phyloP scores from a whole-genome alignment of 2,888 invertebrate genomes.

The Hydropsyche betteni region DNA sequence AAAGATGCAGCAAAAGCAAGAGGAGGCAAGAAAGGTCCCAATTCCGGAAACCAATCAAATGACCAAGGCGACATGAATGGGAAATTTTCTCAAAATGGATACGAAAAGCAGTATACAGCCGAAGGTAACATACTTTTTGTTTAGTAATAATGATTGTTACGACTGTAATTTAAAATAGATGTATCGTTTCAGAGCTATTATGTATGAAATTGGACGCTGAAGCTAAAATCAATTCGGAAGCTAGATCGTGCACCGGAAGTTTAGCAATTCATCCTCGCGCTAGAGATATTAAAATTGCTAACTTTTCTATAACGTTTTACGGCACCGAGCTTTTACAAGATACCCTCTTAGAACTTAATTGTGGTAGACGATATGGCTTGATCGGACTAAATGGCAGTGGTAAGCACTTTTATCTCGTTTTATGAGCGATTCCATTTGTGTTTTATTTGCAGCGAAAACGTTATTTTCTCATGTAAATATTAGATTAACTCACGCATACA shows the following conservation, averaged over 20 bases:
- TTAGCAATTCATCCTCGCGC: constrained; percentile 95
- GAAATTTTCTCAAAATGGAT: constrained; percentile 52
- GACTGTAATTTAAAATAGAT: background rate
- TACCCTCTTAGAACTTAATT: constrained; percentile 95
- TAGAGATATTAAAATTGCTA: constrained; percentile 95
- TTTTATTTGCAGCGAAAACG: too few relatives aligned
- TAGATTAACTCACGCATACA: too few relatives aligned
- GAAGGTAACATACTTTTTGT: constrained; percentile 67
- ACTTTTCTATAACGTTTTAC: constrained; percentile 97
- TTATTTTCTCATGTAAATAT: too few relatives aligned
- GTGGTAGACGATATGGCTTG: constrained; percentile 95
- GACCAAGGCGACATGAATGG: constrained; percentile 60
- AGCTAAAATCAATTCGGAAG: constrained; percentile 92
- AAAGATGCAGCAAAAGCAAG: constrained; percentile 90
- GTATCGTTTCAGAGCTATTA: constrained; percentile 73
- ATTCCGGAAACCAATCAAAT: constrained; percentile 54
- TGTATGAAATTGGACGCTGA: constrained; percentile 89
- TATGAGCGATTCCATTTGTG: too few relatives aligned
- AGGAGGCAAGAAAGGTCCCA: constrained; percentile 64
- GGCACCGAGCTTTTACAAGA: constrained; percentile 96
- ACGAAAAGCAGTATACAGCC: constrained; percentile 71
- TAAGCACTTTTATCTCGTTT: constrained; percentile 56
- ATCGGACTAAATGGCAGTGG: constrained; percentile 98
- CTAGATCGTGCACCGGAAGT: constrained; percentile 93
- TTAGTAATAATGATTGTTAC: background rate